phyloP scores from a whole-genome alignment of 2,797 vertebrate species.

The Sylvilagus floridanus region DNA sequence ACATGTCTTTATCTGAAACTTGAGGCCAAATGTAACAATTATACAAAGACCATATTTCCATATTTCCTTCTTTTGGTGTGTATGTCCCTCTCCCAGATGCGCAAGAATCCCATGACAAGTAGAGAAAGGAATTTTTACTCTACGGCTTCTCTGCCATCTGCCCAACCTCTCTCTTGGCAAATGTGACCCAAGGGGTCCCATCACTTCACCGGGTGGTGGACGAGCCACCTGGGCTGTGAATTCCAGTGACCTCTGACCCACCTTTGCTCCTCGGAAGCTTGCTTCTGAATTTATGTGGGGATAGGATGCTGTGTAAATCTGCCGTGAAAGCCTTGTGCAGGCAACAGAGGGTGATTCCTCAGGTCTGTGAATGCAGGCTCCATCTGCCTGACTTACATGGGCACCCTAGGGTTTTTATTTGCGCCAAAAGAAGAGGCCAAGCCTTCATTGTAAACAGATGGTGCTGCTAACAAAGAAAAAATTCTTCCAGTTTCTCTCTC shows the following conservation, averaged over 20 bases:
- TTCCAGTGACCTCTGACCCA: slow-evolving; percentile 51
- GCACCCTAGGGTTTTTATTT: slow-evolving; percentile 74
- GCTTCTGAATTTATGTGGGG: slow-evolving; percentile 52
- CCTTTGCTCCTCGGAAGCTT: slow-evolving; percentile 69
- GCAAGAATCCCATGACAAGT: neutral
- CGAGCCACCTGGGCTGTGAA: neutral
- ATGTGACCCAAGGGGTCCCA: neutral
- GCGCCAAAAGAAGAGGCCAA: slow-evolving; percentile 69
- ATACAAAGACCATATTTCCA: neutral
- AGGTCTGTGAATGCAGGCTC: slow-evolving; percentile 76
- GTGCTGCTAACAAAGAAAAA: slow-evolving; percentile 71
- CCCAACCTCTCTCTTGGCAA: slow-evolving; percentile 62
- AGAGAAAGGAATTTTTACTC: slow-evolving; percentile 31
- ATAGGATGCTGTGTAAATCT: slow-evolving; percentile 58
- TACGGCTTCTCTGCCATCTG: slow-evolving; percentile 46
- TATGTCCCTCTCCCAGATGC: slow-evolving; percentile 32
- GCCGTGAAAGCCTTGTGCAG: neutral
- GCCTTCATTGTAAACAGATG: slow-evolving; percentile 83
- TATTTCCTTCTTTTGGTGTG: slow-evolving; percentile 38
- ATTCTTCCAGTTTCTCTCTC: slow-evolving; percentile 62
- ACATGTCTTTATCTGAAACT: slow-evolving; percentile 32
- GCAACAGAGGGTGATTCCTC: slow-evolving; percentile 57
- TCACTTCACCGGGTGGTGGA: slow-evolving; percentile 31
- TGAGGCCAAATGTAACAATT: slow-evolving; percentile 14
- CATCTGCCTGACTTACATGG: slow-evolving; percentile 79